Evolutionary conservation across 2,888 invertebrate genomes (phyloP).

Genomic region (Exocentrus adspersus): DNA sequence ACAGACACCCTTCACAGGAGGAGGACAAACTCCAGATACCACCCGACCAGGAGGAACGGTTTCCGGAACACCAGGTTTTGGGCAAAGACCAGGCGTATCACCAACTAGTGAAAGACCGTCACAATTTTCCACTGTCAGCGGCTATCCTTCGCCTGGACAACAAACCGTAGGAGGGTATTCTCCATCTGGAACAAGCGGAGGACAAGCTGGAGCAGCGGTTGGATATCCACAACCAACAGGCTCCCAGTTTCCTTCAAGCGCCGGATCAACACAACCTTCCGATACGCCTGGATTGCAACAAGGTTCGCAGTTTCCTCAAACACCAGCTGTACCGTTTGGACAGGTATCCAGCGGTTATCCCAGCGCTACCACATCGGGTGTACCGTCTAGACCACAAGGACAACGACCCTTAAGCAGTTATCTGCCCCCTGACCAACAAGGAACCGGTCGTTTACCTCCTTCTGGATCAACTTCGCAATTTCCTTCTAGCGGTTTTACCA

Average conservation of each 20-base stretch:
- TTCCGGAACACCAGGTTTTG: neutral
- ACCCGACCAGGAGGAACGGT: neutral
- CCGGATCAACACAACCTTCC: constrained; percentile 20
- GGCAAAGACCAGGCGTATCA: neutral
- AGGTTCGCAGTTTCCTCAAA: neutral
- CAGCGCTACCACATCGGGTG: neutral
- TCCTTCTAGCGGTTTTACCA: neutral
- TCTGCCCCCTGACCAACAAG: constrained; percentile 45
- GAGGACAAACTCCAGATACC: neutral
- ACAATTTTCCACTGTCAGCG: too few relatives aligned
- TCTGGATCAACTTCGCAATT: constrained; percentile 44
- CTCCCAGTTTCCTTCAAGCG: constrained; percentile 39
- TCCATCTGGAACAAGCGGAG: neutral
- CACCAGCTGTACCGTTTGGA: neutral
- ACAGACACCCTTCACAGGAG: constrained; percentile 7
- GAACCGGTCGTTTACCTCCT: constrained; percentile 53
- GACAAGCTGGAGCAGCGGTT: constrained; percentile 46
- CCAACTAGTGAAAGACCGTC: neutral
- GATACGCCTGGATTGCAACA: neutral
- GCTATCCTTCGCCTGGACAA: neutral
- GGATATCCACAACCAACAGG: constrained; percentile 46
- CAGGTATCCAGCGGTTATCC: neutral
- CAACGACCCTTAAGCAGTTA: constrained; percentile 36
- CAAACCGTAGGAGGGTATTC: neutral
- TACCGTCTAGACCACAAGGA: constrained; percentile 21